Evolutionary conservation across 2,113 vertebrate genomes (phyloP).

Genomic region (Cairina moschata): DNA sequence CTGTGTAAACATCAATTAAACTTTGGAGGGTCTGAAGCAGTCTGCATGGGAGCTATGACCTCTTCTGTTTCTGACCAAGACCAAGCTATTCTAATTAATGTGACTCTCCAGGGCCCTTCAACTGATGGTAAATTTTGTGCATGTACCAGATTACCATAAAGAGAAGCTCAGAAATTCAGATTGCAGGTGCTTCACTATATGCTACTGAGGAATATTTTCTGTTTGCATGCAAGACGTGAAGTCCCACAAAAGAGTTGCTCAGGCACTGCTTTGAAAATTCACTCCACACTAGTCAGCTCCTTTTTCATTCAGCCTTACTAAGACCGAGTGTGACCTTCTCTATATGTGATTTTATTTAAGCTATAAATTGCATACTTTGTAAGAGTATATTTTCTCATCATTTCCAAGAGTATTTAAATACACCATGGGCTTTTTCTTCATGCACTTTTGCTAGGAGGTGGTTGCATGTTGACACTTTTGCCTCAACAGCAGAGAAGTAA

Average conservation of each 20-base stretch:
- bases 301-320: neutral
- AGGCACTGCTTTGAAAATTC: conserved; percentile 4
- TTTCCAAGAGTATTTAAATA: conserved; percentile 5
- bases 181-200: neutral
- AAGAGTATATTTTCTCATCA: neutral
- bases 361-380: neutral
- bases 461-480: neutral
- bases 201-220: neutral
- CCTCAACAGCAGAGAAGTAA: neutral
- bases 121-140: neutral
- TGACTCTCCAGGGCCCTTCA: neutral
- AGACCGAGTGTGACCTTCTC: neutral
- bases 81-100: neutral
- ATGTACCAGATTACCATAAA: conserved; percentile 31
- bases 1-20: conserved; percentile 39
- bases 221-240: neutral
- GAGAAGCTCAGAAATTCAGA: neutral
- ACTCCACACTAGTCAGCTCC: neutral
- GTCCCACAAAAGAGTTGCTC: neutral
- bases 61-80: neutral
- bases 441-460: neutral
- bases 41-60: neutral
- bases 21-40: neutral
- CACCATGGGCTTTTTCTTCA: neutral
- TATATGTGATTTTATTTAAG: neutral